Conservation (phyloP, 2,797 vertebrate species). For the Limnodromus scolopaceus region DNA sequence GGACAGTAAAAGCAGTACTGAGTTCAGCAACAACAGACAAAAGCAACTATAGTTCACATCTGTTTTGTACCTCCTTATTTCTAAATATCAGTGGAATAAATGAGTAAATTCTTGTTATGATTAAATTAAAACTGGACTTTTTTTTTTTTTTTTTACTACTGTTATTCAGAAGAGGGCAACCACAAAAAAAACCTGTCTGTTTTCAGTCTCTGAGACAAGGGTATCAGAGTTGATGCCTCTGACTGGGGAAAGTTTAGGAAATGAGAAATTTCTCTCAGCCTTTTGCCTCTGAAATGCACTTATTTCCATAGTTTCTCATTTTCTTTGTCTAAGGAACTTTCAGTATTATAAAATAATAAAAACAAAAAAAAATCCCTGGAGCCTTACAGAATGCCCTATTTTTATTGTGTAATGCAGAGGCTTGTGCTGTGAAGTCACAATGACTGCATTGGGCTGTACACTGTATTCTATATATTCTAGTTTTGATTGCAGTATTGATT, state of each 20-base stretch:
- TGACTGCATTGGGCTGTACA: background rate
- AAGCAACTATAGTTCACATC: background rate
- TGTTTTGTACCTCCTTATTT: background rate
- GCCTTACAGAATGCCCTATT: background rate
- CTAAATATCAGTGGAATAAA: background rate
- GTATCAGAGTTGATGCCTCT: background rate
- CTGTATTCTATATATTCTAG: background rate
- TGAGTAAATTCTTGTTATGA: background rate
- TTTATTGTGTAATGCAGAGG: background rate
- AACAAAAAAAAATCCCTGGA: background rate
- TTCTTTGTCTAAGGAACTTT: background rate
- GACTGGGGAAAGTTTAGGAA: background rate
- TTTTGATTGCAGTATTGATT: background rate
- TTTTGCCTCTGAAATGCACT: background rate
- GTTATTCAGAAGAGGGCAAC: background rate
- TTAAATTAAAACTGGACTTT: background rate
- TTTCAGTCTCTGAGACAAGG: background rate
- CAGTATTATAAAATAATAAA: background rate
- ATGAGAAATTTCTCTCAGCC: background rate
- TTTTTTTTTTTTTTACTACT: background rate
- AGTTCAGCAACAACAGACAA: background rate
- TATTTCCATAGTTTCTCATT: background rate
- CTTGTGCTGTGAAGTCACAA: background rate
- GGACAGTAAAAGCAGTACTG: background rate
- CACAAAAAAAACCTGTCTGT: fast-evolving